phyloP scores from a whole-genome alignment of 1,140 invertebrate species.

The Diorhabda elongata region DNA sequence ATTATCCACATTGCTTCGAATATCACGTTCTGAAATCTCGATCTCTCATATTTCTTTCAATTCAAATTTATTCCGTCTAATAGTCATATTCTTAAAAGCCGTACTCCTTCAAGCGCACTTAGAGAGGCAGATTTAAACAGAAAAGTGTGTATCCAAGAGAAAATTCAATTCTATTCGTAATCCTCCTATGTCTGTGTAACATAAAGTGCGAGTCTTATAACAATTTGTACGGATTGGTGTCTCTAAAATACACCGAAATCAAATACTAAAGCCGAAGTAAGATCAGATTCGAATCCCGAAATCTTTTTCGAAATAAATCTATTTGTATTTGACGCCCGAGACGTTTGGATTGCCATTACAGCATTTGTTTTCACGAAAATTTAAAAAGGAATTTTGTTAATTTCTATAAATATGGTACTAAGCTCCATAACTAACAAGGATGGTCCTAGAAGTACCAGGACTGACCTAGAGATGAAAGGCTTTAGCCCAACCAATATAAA shows the following conservation, averaged over 20 bases:
- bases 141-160: background rate
- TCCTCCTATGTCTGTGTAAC: background rate
- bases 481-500: too few species aligned
- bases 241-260: background rate
- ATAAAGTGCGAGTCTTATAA: background rate
- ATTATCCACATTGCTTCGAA: too few species aligned
- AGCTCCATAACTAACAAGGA: too few species aligned
- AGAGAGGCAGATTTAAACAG: background rate
- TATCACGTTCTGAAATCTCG: too few species aligned
- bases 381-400: too few species aligned
- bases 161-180: constrained; percentile 1
- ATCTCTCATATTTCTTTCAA: background rate
- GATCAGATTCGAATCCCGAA: background rate
- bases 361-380: too few species aligned
- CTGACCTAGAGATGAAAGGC: too few species aligned
- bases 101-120: background rate
- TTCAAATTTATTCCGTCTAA: background rate
- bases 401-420: too few species aligned
- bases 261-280: constrained; percentile 2
- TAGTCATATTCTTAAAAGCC: background rate
- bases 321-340: too few species aligned
- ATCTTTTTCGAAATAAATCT: too few species aligned
- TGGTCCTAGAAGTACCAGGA: too few species aligned
- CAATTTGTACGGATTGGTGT: background rate
- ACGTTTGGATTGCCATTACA: too few species aligned